Base-by-base conservation (phyloP, 2,888 invertebrate species). In the Ethmia dodecea region DNA sequence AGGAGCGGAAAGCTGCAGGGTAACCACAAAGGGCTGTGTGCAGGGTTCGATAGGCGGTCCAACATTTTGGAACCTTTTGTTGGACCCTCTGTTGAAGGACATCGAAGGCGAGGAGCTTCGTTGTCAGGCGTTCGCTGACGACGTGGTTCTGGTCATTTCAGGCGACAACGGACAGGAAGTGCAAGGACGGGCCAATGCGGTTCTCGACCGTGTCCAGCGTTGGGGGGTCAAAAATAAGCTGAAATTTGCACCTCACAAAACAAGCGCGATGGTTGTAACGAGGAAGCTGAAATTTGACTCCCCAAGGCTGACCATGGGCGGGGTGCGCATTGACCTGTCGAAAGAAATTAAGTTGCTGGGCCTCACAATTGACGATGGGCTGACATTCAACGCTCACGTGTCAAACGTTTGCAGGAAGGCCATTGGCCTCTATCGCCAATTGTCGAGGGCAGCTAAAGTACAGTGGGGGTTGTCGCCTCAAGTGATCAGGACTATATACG, bases 171-270 rank as follows among this genome's bases (percentile, higher is more conserved):
- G 37, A 1, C 6, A 3, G 1, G 43, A 38, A 3, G 14, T 46
- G 0, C 16, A 49, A 12, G 12, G 28, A 13, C 12, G 10, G 1
- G 38, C 40, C 5, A 37, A 40, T 31, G 33, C 14, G 8, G 26
- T 37, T 3, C 42, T 45, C 11, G 36, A 0, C 2, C 12, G 29
- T 33, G 41, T 43, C 25, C 31, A 9, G 27, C 25, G 0, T 28
- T 46, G 46, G 46, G 43, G 42, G n/a, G 29, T 31, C 27, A 1
- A n/a, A 11, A 40, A 40, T 22, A 40, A 40, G 14, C 29, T 43
- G 3, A 43, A 33, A 10, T 43, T 43, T 9, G 40, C 40, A 3
- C 30, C 33, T 2, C 33, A 38, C 13, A 44, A 44, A 15, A 44
- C 41, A n/a, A n/a, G n/a, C n/a, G n/a, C n/a, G n/a, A n/a, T n/a